phyloP scores from a whole-genome alignment of 2,888 invertebrate species.

The Andricus curvator region DNA sequence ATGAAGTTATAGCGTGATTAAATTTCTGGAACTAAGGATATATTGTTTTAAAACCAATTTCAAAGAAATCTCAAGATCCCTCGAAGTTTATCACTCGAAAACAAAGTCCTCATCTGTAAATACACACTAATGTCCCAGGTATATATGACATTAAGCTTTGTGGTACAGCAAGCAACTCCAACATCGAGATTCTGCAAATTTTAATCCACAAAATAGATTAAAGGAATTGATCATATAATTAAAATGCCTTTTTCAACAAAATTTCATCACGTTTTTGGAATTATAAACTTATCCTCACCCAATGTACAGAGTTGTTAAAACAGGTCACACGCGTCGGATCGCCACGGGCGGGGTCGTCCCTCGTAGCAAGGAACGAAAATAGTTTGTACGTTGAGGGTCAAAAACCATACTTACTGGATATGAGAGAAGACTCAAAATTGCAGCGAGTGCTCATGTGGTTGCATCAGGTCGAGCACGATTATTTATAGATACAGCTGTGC shows the following conservation, averaged over 20 bases:
- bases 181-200: too few species aligned
- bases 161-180: too few species aligned
- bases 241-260: background rate
- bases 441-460: slow-evolving; percentile 63
- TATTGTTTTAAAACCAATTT: too few species aligned
- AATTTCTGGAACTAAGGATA: too few species aligned
- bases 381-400: slow-evolving; percentile 68
- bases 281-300: background rate
- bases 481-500: slow-evolving; percentile 75
- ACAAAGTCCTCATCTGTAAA: background rate
- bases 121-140: too few species aligned
- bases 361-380: slow-evolving; percentile 62
- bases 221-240: too few species aligned
- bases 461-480: slow-evolving; percentile 72
- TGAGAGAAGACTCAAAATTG: slow-evolving; percentile 66
- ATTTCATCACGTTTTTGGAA: background rate
- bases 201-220: too few species aligned
- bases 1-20: background rate
- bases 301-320: background rate
- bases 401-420: slow-evolving; percentile 71
- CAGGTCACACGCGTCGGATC: slow-evolving; percentile 10
- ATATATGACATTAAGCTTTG: too few species aligned
- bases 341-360: background rate
- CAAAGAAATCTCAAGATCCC: too few species aligned
- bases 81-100: background rate